Percentiles rank a stretch among this genome's conserved stretches.
phyloP scores from a whole-genome alignment of 2,797 vertebrate genomes.

The Ptychobarbus kaznakovi region DNA sequence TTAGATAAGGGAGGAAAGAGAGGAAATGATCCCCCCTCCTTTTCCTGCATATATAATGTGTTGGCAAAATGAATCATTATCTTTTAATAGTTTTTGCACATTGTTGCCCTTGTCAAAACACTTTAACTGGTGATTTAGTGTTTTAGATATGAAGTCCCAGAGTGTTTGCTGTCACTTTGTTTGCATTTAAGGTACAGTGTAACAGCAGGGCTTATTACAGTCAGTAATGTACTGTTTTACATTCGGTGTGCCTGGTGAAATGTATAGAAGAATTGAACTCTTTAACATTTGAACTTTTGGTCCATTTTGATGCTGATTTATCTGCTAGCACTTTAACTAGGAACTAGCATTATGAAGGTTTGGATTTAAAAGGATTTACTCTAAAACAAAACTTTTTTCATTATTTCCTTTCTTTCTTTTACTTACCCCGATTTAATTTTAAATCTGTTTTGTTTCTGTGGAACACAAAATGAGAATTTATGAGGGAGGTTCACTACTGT shows the following conservation, averaged over 20 bases:
- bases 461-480: neutral
- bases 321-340: neutral
- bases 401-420: neutral
- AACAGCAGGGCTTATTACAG: neutral
- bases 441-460: neutral
- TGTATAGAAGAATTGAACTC: neutral
- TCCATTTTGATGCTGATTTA: neutral
- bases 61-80: conserved; percentile 36
- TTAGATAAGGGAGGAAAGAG: conserved; percentile 34
- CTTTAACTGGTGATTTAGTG: conserved; percentile 41
- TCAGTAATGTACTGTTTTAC: neutral
- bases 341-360: neutral
- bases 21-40: conserved; percentile 15
- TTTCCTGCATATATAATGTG: conserved; percentile 31
- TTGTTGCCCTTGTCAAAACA: conserved; percentile 30
- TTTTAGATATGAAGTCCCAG: conserved; percentile 17
- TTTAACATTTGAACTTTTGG: conserved; percentile 8
- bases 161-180: conserved; percentile 32
- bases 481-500: neutral
- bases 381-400: neutral
- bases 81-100: conserved; percentile 36
- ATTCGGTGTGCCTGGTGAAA: neutral
- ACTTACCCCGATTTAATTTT: neutral
- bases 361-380: neutral
- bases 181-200: conserved; percentile 11